Percentiles rank a stretch among this genome's conserved stretches.
phyloP scores from a whole-genome alignment of 2,797 vertebrate genomes.

The Gambelia wislizenii region DNA sequence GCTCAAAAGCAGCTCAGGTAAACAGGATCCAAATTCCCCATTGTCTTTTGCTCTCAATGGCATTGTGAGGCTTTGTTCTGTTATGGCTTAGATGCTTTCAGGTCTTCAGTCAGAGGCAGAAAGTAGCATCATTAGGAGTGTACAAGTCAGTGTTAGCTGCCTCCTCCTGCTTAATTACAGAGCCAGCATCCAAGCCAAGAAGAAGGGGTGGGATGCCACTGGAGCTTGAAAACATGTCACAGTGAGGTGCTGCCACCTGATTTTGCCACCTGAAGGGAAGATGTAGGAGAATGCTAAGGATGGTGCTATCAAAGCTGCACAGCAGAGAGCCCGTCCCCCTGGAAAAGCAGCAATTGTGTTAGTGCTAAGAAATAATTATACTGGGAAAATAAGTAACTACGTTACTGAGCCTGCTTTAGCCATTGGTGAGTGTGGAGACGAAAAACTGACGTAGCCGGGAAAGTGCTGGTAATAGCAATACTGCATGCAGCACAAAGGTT shows the following conservation, averaged over 20 bases:
- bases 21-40: slow-evolving; percentile 23
- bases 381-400: slow-evolving; percentile 48
- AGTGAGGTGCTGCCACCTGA: slow-evolving; percentile 25
- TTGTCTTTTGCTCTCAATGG: slow-evolving; percentile 17
- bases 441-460: slow-evolving; percentile 68
- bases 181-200: not conserved
- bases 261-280: slow-evolving; percentile 35
- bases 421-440: slow-evolving; percentile 62
- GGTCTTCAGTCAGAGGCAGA: not conserved
- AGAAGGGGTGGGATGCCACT: not conserved
- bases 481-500: slow-evolving; percentile 58
- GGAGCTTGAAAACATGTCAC: slow-evolving; percentile 30
- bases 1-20: slow-evolving; percentile 1
- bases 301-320: slow-evolving; percentile 3
- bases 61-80: slow-evolving; percentile 2
- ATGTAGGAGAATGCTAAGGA: slow-evolving; percentile 30
- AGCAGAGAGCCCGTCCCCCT: slow-evolving; percentile 15
- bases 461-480: slow-evolving; percentile 73
- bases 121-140: slow-evolving; percentile 9
- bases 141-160: slow-evolving; percentile 5
- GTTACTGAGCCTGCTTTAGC: slow-evolving; percentile 57
- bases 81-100: slow-evolving; percentile 14
- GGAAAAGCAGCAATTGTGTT: not conserved
- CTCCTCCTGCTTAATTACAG: slow-evolving; percentile 19
- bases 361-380: slow-evolving; percentile 62